Percentiles rank a stretch among this genome's conserved stretches.
These are phyloP conservation scores for Vipera latastei DNA, from an alignment of 2,797 vertebrate species.

Conservation along the genomic window DNA sequence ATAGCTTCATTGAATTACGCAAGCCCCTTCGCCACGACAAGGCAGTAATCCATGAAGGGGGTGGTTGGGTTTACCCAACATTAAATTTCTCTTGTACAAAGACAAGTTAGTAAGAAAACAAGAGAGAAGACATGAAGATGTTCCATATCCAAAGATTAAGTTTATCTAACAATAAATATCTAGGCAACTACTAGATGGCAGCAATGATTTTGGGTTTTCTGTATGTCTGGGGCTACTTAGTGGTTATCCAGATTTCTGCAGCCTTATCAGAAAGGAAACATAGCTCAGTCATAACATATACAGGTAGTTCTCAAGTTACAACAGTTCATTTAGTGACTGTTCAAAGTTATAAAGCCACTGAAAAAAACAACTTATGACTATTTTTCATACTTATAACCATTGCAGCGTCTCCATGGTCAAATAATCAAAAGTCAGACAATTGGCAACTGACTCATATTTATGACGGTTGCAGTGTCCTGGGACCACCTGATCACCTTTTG, in stretches of 20 bases:
- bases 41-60: too few relatives aligned
- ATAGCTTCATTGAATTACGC: too few relatives aligned
- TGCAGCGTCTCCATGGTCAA: background rate
- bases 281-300: background rate
- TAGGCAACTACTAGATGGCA: background rate
- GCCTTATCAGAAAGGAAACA: background rate
- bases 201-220: background rate
- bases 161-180: background rate
- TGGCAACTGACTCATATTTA: background rate
- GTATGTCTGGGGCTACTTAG: background rate
- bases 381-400: background rate
- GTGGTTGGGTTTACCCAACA: background rate
- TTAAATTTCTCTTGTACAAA: background rate
- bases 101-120: background rate
- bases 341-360: background rate
- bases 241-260: background rate
- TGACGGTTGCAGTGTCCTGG: background rate
- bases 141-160: background rate
- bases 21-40: too few relatives aligned
- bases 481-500: background rate
- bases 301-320: background rate
- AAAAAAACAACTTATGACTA: background rate
- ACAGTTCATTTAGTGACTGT: background rate
- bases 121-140: background rate
- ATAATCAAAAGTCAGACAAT: background rate